phyloP scores from a whole-genome alignment of 2,797 vertebrate genomes.

The Cuniculus paca region DNA sequence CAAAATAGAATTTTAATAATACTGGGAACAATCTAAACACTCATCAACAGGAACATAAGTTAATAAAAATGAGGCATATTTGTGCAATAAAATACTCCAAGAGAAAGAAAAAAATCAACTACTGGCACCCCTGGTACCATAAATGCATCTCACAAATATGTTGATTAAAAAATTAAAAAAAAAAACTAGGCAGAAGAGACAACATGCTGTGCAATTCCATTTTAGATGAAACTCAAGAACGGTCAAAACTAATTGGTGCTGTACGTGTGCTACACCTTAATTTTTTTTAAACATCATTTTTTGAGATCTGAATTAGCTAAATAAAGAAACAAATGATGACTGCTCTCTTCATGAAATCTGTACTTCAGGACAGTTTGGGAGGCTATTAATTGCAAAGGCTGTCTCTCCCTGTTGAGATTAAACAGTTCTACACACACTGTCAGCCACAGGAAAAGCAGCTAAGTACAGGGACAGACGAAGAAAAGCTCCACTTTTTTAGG shows the following conservation, averaged over 20 bases:
- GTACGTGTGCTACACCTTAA: background rate
- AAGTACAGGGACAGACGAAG: background rate
- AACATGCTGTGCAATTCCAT: background rate
- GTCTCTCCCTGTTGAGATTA: background rate
- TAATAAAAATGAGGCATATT: background rate
- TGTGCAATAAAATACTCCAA: background rate
- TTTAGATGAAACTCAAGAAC: background rate
- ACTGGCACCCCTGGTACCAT: background rate
- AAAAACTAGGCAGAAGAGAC: background rate
- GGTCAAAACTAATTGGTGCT: background rate
- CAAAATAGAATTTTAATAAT: slow-evolving; percentile 15
- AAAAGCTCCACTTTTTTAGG: background rate
- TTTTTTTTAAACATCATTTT: background rate
- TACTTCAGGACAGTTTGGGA: background rate
- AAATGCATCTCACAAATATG: background rate
- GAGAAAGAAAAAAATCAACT: background rate
- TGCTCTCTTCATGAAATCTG: background rate
- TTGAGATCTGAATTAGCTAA: slow-evolving; percentile 26
- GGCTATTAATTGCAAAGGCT: background rate
- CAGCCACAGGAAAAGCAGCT: background rate
- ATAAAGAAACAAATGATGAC: background rate
- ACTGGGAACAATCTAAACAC: slow-evolving; percentile 19
- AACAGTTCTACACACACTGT: background rate
- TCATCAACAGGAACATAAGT: background rate
- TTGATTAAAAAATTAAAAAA: background rate